Evolutionary conservation across 1,140 invertebrate genomes (phyloP), one percentile per base, ranked within the genome.

Genomic region (Drosophila yakuba): DNA sequence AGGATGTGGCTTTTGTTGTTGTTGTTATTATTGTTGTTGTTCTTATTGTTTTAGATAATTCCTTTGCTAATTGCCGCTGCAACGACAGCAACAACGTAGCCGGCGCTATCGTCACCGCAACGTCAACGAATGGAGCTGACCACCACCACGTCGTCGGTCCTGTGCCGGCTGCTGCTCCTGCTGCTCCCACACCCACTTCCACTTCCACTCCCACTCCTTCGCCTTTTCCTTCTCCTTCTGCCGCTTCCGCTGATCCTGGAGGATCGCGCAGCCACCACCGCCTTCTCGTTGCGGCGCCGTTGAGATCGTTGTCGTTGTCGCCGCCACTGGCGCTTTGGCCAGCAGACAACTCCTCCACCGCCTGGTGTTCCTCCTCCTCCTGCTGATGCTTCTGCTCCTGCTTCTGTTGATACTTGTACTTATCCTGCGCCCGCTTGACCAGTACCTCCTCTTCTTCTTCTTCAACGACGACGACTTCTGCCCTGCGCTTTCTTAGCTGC

Each of bases 221-320:
- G 3, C 8, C n/a, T 32, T 15, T 28, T 4, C n/a, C 35, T 39
- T 1, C 45, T 17, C 2, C 32, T 7, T 11, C 45, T 60, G 1
- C 15, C 28, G 44, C 10, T 44, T 17, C 55, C 15, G 63, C 25
- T 66, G 35, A 51, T 72, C 44, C 47, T 69, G 60, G 69, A 67
- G 74, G 78, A 86, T 64, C 82, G 75, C 74, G 78, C 77, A 66
- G 78, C 77, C 68, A 67, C 73, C 61, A 59, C 72, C 45, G 60
- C 61, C 61, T 62, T 23, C 62, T 69, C 72, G 71, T 60, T 80
- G 58, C 72, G 59, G 50, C 66, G 86, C 79, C 76, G 78, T 80
- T 90, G 81, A 90, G 81, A 79, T 90, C 79, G 86, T 68, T 81
- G 61, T 57, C 54, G 44, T 51, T 76, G 79, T 63, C 54, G 82